Evolutionary conservation across 2,113 vertebrate species (phyloP), one percentile per base, ranked within the genome.

Genomic region (Pleuronectes platessa): DNA sequence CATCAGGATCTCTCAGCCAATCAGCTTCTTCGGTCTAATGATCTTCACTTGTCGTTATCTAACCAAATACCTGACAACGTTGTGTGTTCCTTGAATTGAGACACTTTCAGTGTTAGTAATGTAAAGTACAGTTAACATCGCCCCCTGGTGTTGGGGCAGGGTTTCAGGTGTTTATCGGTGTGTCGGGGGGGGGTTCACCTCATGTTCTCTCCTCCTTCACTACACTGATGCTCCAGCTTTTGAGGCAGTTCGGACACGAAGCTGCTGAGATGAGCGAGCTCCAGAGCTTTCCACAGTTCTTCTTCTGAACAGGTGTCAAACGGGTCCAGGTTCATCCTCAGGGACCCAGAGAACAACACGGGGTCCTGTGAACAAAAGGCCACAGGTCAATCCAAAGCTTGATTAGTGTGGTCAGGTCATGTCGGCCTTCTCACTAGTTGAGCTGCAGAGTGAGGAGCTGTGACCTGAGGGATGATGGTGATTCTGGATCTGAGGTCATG

Each of bases 301-400:
- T 95, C 95, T 21, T 97, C 96, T 0, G 96, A 94, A 83, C 95
- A 94, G 42, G 90, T 86, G 75, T 94, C 90, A 26, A 97, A 98
- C 0, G 97, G 97, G 84, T 98, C 97, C 18, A 98, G 92, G 65
- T 98, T 98, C 96, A 97, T 97, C 24, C 96, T 95, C 70, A 98
- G 90, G 51, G 97, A 94, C 20, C 97, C 97, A 12, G 97, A 97
- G 75, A 98, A 97, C 79, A 98, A 63, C 23, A 98, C 18, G 0
- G 97, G 97, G 74, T 98, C 97, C 97, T 98, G 31, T 4, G 24
- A 24, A 31, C 1, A 13, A 55, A 2, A 12, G 21, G 27, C 7
- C 27, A 5, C 27, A 31, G 27, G 27, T 31, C 27, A 31, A 31
- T 6, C 4, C 27, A 31, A 31, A 31, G 27, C 27, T 31, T 31